These are phyloP conservation scores for Papilio helenus DNA, from an alignment of 1,140 invertebrate species.

Conservation along the genomic window DNA sequence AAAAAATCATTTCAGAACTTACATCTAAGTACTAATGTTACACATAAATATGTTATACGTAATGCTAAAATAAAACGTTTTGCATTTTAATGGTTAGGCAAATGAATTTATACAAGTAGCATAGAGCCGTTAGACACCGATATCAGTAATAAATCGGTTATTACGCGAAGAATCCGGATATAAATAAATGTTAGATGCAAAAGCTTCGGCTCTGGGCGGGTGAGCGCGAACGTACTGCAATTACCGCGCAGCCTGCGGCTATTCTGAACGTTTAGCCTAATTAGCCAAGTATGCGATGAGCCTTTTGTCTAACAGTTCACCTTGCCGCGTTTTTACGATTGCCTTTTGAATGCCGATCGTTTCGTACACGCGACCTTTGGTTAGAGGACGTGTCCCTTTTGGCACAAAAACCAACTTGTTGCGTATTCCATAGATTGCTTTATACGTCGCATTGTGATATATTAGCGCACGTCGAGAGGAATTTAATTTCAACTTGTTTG, in stretches of 20 bases:
- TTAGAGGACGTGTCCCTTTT: slow-evolving; percentile 69
- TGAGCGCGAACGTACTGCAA: slow-evolving; percentile 58
- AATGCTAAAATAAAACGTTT: slow-evolving; percentile 35
- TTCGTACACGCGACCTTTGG: slow-evolving; percentile 64
- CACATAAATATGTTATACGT: too few relatives aligned
- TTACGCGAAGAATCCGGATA: slow-evolving; percentile 71
- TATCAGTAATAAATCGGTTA: slow-evolving; percentile 52
- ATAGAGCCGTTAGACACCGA: slow-evolving; percentile 42
- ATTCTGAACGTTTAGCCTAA: slow-evolving; percentile 71
- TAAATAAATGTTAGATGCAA: slow-evolving; percentile 71
- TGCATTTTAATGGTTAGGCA: slow-evolving; percentile 38
- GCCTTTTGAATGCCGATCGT: slow-evolving; percentile 60
- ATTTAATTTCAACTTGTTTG: not conserved
- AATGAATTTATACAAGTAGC: slow-evolving; percentile 47
- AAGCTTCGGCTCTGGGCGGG: slow-evolving; percentile 58
- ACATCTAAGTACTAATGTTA: not conserved
- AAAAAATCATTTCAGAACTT: not conserved
- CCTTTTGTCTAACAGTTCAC: slow-evolving; percentile 78
- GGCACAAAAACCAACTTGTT: slow-evolving; percentile 57
- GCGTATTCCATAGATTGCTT: slow-evolving; percentile 52
- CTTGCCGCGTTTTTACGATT: slow-evolving; percentile 71
- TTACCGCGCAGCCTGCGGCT: slow-evolving; percentile 60
- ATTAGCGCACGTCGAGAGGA: slow-evolving; percentile 45
- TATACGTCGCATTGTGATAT: slow-evolving; percentile 49
- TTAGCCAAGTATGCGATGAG: slow-evolving; percentile 75